These are phyloP conservation scores for Smutsia temminckii DNA, from an alignment of 2,797 vertebrate genomes.

Conservation along the genomic window DNA sequence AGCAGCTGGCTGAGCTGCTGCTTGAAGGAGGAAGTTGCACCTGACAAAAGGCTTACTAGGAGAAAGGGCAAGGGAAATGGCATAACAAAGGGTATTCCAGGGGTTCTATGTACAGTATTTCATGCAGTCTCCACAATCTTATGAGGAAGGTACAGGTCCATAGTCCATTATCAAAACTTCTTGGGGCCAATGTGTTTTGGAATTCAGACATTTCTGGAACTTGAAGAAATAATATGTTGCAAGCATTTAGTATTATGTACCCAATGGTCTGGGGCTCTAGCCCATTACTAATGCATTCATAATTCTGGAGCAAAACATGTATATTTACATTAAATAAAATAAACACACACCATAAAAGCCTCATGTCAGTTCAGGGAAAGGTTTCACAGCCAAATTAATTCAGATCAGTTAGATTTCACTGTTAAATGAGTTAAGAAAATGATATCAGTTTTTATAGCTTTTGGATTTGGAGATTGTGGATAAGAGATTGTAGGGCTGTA, in stretches of 20 bases:
- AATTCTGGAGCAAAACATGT: not conserved
- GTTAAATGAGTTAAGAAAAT: not conserved
- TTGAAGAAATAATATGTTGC: not conserved
- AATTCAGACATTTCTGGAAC: slow-evolving; percentile 6
- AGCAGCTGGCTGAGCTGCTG: not conserved
- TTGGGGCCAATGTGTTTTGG: not conserved
- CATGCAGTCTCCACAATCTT: not conserved
- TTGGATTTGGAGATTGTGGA: not conserved
- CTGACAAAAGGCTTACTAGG: not conserved
- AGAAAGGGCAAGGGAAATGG: not conserved
- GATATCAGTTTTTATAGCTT: not conserved
- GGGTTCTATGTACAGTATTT: fast-evolving
- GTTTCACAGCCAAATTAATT: not conserved
- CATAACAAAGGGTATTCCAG: fast-evolving
- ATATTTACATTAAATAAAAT: not conserved
- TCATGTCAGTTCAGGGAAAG: not conserved
- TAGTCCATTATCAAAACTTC: not conserved
- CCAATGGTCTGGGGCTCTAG: not conserved
- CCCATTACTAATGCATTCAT: not conserved
- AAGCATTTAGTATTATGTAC: not conserved
- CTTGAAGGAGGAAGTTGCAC: not conserved
- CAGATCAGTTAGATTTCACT: not conserved
- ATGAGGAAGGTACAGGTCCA: fast-evolving
- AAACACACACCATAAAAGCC: not conserved
- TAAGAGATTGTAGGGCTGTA: not conserved